phyloP scores from a whole-genome alignment of 2,797 vertebrate genomes.

The Miichthys miiuy region DNA sequence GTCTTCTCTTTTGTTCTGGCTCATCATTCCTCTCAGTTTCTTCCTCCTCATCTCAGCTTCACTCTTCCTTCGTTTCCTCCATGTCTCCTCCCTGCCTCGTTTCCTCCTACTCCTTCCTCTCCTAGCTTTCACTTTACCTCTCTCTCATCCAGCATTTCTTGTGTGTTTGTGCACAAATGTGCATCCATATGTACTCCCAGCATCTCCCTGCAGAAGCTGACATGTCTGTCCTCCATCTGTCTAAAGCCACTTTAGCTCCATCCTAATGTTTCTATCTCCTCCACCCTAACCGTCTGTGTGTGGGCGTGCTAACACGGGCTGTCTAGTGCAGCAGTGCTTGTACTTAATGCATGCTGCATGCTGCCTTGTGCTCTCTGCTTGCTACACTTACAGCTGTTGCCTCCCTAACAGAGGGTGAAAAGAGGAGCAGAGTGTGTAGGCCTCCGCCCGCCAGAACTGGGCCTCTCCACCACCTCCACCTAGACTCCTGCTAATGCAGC shows the following conservation, averaged over 20 bases:
- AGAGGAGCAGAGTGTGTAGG: too few species aligned
- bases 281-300: neutral
- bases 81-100: neutral
- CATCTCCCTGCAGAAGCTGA: neutral
- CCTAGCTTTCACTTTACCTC: neutral
- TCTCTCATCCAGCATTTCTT: neutral
- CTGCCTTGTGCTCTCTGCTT: too few species aligned
- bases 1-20: neutral
- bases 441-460: too few species aligned
- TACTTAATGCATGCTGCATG: too few species aligned
- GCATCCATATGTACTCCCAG: constrained; percentile 2
- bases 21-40: neutral
- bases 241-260: neutral
- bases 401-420: too few species aligned
- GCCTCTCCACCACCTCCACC: too few species aligned
- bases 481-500: too few species aligned
- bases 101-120: neutral
- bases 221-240: constrained; percentile 2
- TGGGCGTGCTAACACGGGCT: too few species aligned
- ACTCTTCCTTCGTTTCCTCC: neutral
- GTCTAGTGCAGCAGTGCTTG: too few species aligned
- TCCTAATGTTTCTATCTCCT: neutral
- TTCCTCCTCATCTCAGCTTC: too few species aligned
- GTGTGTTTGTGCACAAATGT: neutral
- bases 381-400: too few species aligned